phyloP scores from a whole-genome alignment of 2,888 invertebrate species.

The Lamellibrachia columna region DNA sequence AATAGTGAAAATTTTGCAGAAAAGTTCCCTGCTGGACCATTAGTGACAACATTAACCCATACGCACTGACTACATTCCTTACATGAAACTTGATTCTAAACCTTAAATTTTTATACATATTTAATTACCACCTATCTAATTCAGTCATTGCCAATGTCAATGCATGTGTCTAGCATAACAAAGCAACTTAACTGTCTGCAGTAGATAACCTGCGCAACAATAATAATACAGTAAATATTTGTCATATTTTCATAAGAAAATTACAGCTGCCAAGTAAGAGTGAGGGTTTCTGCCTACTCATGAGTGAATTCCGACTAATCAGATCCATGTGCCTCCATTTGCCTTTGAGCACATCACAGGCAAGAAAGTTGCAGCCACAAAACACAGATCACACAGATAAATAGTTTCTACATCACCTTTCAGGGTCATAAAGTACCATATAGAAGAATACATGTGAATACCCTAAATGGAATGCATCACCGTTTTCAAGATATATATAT shows the following conservation, averaged over 20 bases:
- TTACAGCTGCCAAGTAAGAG: background rate
- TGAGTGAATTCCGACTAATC: constrained; percentile 9
- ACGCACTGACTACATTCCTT: too few species aligned
- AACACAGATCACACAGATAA: background rate
- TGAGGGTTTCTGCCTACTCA: background rate
- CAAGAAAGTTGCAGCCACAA: background rate
- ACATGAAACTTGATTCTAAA: background rate
- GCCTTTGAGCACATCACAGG: background rate
- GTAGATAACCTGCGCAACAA: background rate
- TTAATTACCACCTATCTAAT: background rate
- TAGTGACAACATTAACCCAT: too few species aligned
- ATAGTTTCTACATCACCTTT: background rate
- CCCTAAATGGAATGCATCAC: background rate
- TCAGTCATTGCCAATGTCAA: background rate
- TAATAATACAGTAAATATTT: background rate
- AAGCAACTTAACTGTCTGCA: too few species aligned
- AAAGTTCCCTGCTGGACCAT: too few species aligned
- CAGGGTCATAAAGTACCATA: background rate
- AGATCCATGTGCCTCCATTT: background rate
- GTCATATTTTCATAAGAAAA: background rate
- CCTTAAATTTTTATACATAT: background rate
- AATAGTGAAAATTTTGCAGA: too few species aligned
- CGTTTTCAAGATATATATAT: background rate
- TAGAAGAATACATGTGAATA: background rate
- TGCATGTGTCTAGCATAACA: background rate